Percentiles rank a stretch among this genome's conserved stretches.
Conservation (phyloP, 2,888 invertebrate species). For the Linnaemya tessellans region DNA sequence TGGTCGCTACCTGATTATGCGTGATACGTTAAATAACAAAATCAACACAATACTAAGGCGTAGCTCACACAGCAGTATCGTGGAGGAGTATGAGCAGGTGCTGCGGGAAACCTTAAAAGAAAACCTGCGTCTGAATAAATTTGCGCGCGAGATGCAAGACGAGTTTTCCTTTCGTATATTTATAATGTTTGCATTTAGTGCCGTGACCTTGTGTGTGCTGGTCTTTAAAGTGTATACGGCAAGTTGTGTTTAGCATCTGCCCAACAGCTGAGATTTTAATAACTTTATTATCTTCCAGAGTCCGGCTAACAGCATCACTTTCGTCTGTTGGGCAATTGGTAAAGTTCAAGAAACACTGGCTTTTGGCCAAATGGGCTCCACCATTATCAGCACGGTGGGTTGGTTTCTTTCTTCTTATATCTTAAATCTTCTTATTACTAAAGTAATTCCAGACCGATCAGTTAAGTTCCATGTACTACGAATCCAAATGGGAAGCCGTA, state of each 20-base stretch:
- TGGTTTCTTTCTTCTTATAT: background rate
- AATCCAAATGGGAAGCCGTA: slow-evolving; percentile 77
- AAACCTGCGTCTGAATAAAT: slow-evolving; percentile 75
- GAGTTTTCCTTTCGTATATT: slow-evolving; percentile 78
- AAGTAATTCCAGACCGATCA: slow-evolving; percentile 74
- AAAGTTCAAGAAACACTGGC: slow-evolving; percentile 76
- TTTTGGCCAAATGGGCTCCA: slow-evolving; percentile 77
- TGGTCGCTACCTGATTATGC: slow-evolving; percentile 76
- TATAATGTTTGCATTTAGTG: slow-evolving; percentile 77
- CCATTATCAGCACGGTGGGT: slow-evolving; percentile 75
- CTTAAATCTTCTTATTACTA: background rate
- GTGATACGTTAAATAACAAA: slow-evolving; percentile 72
- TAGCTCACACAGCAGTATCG: slow-evolving; percentile 60
- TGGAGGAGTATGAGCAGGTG: slow-evolving; percentile 72
- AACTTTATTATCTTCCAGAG: slow-evolving; percentile 72
- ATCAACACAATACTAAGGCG: slow-evolving; percentile 70
- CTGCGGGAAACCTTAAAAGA: slow-evolving; percentile 72
- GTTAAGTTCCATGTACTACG: slow-evolving; percentile 78
- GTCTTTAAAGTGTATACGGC: slow-evolving; percentile 78
- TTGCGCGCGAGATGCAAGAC: slow-evolving; percentile 75
- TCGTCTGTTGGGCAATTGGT: slow-evolving; percentile 76
- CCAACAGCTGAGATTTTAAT: background rate
- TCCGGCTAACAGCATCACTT: slow-evolving; percentile 74
- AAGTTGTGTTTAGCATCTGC: background rate
- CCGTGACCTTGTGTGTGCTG: slow-evolving; percentile 76